phyloP scores from a whole-genome alignment of 2,797 vertebrate genomes.

The Acanthurus leucopareius region DNA sequence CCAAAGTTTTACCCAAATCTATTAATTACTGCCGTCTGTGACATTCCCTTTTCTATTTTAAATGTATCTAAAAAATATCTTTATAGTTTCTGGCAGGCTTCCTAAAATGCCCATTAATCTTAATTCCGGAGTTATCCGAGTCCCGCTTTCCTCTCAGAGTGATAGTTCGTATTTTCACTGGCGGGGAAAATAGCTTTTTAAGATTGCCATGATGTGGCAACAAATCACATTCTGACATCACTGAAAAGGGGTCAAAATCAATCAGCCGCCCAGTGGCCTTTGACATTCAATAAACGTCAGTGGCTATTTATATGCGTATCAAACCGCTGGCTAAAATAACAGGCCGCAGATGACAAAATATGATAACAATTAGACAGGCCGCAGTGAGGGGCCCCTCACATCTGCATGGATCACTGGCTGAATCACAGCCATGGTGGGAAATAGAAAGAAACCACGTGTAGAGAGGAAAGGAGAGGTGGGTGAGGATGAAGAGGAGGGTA shows the following conservation, averaged over 20 bases:
- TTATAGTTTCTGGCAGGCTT: constrained; percentile 79
- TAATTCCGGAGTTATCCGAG: constrained; percentile 78
- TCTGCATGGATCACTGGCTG: constrained; percentile 75
- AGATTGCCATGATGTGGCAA: constrained; percentile 80
- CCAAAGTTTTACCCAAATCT: constrained; percentile 61
- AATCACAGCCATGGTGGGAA: constrained; percentile 32
- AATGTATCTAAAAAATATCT: constrained; percentile 71
- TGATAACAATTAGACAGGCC: constrained; percentile 79
- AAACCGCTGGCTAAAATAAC: constrained; percentile 75
- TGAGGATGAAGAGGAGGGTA: constrained; percentile 3
- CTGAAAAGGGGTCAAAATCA: constrained; percentile 82
- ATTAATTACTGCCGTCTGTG: constrained; percentile 72
- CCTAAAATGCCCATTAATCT: constrained; percentile 85
- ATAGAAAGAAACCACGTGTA: constrained; percentile 38
- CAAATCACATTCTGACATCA: constrained; percentile 84
- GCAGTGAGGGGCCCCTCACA: constrained; percentile 19
- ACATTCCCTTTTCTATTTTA: constrained; percentile 70
- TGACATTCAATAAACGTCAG: constrained; percentile 85
- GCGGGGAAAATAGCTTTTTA: constrained; percentile 83
- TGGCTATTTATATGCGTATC: constrained; percentile 77
- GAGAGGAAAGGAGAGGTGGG: constrained; percentile 24
- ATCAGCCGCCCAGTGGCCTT: constrained; percentile 80
- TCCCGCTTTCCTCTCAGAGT: constrained; percentile 70
- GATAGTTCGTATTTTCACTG: constrained; percentile 82
- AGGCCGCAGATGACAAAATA: constrained; percentile 75